Percentiles rank a stretch among this genome's conserved stretches.
Conservation (phyloP, 2,888 invertebrate species). For the Craniophora ligustri region DNA sequence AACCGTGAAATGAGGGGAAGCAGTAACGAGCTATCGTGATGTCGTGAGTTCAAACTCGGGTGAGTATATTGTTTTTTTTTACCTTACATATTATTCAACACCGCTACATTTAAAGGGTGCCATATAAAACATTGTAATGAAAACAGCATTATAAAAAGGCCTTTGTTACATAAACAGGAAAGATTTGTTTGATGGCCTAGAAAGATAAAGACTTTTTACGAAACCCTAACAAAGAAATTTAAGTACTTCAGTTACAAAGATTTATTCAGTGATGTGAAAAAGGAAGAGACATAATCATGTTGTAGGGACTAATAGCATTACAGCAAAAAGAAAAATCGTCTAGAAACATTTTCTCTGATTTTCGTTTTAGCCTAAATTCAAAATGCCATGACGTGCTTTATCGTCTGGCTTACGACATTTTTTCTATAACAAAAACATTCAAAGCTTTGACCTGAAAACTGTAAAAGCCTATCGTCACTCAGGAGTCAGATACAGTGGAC, state of each 20-base stretch:
- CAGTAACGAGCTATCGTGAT: slow-evolving; percentile 40
- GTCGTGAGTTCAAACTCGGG: slow-evolving; percentile 32
- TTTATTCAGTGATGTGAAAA: slow-evolving; percentile 2
- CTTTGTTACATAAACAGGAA: slow-evolving; percentile 40
- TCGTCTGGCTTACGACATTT: background rate
- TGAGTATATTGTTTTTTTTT: slow-evolving; percentile 15
- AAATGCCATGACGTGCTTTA: background rate
- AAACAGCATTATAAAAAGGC: slow-evolving; percentile 22
- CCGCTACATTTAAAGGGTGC: slow-evolving; percentile 20
- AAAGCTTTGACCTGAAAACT: slow-evolving; percentile 64
- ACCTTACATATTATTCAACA: slow-evolving; percentile 13
- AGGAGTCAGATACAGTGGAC: slow-evolving; percentile 42
- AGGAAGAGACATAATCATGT: slow-evolving; percentile 3
- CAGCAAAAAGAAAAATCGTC: background rate
- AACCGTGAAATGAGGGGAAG: slow-evolving; percentile 42
- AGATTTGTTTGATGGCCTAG: slow-evolving; percentile 38
- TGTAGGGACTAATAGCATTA: background rate
- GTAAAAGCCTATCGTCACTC: slow-evolving; percentile 57
- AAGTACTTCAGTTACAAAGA: slow-evolving; percentile 11
- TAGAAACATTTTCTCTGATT: background rate
- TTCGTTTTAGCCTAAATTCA: background rate
- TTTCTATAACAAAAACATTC: slow-evolving; percentile 55
- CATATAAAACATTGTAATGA: slow-evolving; percentile 30
- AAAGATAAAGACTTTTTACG: slow-evolving; percentile 43
- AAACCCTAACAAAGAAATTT: slow-evolving; percentile 24